These are phyloP conservation scores for Vidua chalybeata DNA, from an alignment of 2,113 vertebrate genomes.

Conservation along the genomic window DNA sequence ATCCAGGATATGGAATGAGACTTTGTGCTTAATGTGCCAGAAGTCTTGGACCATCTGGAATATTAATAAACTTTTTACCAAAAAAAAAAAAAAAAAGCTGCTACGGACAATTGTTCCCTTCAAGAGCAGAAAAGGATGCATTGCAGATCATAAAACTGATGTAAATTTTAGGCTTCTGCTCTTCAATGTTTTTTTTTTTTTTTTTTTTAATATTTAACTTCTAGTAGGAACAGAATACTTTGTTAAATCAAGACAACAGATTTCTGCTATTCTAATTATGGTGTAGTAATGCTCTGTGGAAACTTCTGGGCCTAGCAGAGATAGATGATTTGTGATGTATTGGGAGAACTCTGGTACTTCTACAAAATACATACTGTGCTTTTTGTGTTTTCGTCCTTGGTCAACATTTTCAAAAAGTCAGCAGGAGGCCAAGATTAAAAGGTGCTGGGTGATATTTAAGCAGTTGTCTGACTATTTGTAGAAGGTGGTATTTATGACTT, in stretches of 20 bases:
- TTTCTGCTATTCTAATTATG: neutral
- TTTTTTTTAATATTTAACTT: neutral
- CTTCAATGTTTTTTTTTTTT: neutral
- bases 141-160: neutral
- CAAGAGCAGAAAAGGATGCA: neutral
- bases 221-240: neutral
- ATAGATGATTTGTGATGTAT: neutral
- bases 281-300: neutral
- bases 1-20: neutral
- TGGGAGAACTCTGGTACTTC: neutral
- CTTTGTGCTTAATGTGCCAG: neutral
- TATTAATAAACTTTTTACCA: neutral
- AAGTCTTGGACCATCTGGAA: conserved; percentile 16
- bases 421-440: neutral
- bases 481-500: neutral
- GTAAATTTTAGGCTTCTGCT: neutral
- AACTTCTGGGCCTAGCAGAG: neutral
- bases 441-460: neutral
- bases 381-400: neutral
- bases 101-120: neutral
- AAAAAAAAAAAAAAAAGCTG: neutral
- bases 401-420: neutral
- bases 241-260: neutral
- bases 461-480: neutral
- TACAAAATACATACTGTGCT: neutral